These are phyloP conservation scores for Corvus cornix DNA, from an alignment of 2,113 vertebrate species.

Conservation along the genomic window DNA sequence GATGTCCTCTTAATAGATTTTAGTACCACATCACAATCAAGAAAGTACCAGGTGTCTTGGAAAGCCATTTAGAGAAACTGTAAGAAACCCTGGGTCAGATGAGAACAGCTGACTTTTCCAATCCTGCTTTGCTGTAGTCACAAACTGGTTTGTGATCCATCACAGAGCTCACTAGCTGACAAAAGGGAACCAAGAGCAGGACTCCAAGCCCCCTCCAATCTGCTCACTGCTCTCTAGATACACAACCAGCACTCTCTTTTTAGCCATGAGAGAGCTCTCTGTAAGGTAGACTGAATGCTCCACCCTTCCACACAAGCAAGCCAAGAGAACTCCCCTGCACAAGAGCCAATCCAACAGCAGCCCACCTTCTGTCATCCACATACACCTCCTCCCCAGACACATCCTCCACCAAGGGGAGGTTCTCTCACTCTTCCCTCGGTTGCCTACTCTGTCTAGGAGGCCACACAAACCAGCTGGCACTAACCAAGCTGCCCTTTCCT, in stretches of 20 bases:
- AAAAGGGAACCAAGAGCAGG: background rate
- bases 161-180: background rate
- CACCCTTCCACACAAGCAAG: background rate
- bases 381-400: background rate
- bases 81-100: background rate
- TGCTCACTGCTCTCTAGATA: background rate
- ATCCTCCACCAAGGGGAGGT: accelerated
- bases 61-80: background rate
- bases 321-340: accelerated
- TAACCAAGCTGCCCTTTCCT: background rate
- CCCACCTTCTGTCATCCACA: accelerated
- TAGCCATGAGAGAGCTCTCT: background rate
- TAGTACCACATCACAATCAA: background rate
- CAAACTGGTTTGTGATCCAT: background rate
- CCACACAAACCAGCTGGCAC: background rate
- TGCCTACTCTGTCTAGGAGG: background rate
- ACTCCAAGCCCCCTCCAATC: background rate
- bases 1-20: background rate
- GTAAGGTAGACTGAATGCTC: background rate
- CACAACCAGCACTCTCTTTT: background rate
- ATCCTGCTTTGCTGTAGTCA: background rate
- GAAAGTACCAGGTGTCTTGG: background rate
- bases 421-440: background rate
- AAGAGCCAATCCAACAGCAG: background rate
- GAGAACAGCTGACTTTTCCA: background rate